phyloP scores from a whole-genome alignment of 2,888 invertebrate genomes.

The Tetrapedia diversipes region DNA sequence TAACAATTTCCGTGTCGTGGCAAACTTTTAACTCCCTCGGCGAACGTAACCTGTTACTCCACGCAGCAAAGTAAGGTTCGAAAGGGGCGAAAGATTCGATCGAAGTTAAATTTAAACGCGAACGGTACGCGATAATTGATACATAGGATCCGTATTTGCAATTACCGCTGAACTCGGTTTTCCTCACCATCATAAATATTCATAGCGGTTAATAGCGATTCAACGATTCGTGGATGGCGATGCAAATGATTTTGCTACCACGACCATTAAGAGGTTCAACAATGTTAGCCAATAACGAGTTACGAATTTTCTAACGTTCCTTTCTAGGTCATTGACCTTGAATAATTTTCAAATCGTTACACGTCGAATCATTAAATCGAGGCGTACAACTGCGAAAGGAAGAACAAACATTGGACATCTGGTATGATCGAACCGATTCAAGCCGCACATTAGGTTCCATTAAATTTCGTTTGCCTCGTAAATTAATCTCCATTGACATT shows the following conservation, averaged over 20 bases:
- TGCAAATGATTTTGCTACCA: conserved; percentile 15
- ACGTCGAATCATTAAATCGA: conserved; percentile 10
- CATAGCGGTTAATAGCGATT: conserved; percentile 24
- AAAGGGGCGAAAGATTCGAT: background rate
- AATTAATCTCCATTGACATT: conserved; percentile 55
- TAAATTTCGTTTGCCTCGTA: conserved; percentile 31
- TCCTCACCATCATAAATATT: conserved; percentile 56
- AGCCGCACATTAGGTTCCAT: conserved; percentile 36
- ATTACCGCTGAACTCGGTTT: conserved; percentile 39
- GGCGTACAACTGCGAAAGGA: background rate
- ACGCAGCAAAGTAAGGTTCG: background rate
- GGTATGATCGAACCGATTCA: conserved; percentile 1
- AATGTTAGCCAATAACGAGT: background rate
- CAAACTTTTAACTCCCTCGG: conserved; percentile 22
- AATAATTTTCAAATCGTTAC: too few species aligned
- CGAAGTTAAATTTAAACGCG: conserved; percentile 11
- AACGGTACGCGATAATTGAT: conserved; percentile 15
- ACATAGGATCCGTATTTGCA: conserved; percentile 28
- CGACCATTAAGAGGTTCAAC: background rate
- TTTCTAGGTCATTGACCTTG: too few species aligned
- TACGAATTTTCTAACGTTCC: background rate
- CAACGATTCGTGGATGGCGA: conserved; percentile 13
- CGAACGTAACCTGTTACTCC: conserved; percentile 19
- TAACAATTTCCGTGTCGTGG: conserved; percentile 3
- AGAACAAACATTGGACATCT: conserved; percentile 9